Evolutionary conservation across 1,140 invertebrate genomes (phyloP).

Genomic region (Centruroides sculpturatus): DNA sequence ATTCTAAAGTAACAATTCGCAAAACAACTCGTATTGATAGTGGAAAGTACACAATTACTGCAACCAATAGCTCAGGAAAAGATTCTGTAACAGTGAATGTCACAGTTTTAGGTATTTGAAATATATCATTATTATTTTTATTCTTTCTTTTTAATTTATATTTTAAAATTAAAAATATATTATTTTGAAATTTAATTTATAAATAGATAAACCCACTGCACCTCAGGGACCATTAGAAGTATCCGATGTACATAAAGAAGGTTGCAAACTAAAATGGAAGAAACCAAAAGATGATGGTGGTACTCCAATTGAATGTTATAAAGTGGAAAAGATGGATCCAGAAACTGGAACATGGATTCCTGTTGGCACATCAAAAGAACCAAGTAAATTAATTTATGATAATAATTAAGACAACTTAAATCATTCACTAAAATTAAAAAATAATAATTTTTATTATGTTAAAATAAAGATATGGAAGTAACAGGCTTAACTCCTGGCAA

Average conservation of each 20-base stretch:
- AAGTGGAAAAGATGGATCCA: conserved; percentile 89
- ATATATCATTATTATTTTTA: neutral
- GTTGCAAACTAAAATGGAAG: conserved; percentile 91
- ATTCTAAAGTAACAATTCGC: conserved; percentile 71
- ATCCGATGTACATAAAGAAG: conserved; percentile 79
- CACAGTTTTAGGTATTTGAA: conserved; percentile 38
- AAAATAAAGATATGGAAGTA: conserved; percentile 54
- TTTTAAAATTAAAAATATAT: neutral
- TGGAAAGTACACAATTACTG: conserved; percentile 76
- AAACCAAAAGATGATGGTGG: conserved; percentile 82
- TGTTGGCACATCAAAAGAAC: conserved; percentile 36
- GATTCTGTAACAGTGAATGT: conserved; percentile 84
- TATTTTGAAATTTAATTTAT: conserved; percentile 26
- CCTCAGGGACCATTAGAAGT: conserved; percentile 83
- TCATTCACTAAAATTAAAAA: too few species aligned
- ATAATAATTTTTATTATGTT: too few species aligned
- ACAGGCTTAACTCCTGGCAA: conserved; percentile 73
- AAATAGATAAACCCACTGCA: conserved; percentile 64
- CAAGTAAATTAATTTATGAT: conserved; percentile 36
- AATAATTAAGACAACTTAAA: too few species aligned
- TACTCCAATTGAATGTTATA: conserved; percentile 74
- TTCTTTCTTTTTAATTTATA: neutral
- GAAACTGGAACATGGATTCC: conserved; percentile 74
- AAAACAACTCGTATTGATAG: conserved; percentile 74
- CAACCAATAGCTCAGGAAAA: conserved; percentile 86